Percentiles rank a stretch among this genome's conserved stretches.
Evolutionary conservation across 2,797 vertebrate species (phyloP).

Genomic region (Sternarchorhynchus goeldii): DNA sequence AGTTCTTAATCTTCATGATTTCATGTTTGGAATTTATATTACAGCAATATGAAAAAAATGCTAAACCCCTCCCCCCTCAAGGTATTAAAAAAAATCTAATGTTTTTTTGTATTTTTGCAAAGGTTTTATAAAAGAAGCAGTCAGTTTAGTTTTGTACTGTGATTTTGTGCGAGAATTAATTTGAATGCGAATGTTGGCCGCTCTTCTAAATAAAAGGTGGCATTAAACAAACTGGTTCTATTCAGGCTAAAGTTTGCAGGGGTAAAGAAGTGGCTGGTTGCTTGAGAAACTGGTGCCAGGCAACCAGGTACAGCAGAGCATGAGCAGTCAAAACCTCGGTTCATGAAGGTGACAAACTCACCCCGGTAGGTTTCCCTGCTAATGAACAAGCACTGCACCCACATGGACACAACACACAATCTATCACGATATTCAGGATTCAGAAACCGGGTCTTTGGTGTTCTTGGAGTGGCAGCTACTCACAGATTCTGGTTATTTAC

Average conservation of each 20-base stretch:
- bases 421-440: not conserved
- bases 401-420: not conserved
- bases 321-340: not conserved
- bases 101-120: too few relatives aligned
- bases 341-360: not conserved
- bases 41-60: too few relatives aligned
- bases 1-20: not conserved
- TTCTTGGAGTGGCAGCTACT: constrained; percentile 53
- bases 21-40: not conserved
- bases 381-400: not conserved
- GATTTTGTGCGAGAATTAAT: too few relatives aligned
- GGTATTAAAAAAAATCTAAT: too few relatives aligned
- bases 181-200: too few relatives aligned
- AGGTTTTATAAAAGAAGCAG: too few relatives aligned
- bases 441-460: not conserved
- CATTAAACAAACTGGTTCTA: too few relatives aligned
- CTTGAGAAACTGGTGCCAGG: too few relatives aligned
- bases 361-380: not conserved
- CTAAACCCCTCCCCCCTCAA: too few relatives aligned
- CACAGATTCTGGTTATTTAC: constrained; percentile 76
- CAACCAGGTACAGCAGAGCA: not conserved
- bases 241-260: too few relatives aligned
- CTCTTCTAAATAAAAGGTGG: too few relatives aligned
- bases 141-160: too few relatives aligned
- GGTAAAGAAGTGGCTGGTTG: not conserved